A percentile compares a stretch with the other conserved stretches of the same genome.
Evolutionary conservation across 2,113 vertebrate species (phyloP).

Genomic region (Spheniscus mendiculus): DNA sequence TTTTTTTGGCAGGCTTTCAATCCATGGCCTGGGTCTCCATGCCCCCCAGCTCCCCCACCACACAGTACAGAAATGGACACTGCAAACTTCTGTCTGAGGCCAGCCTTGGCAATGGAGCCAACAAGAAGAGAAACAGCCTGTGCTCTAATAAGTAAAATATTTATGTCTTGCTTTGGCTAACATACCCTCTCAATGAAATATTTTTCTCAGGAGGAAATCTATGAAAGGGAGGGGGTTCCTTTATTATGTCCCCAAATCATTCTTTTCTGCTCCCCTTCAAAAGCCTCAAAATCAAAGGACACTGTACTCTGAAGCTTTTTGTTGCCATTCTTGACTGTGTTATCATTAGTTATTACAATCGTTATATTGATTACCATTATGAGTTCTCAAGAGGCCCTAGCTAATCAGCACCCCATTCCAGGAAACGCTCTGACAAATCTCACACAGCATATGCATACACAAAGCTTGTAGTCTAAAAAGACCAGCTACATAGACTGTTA

Average conservation of each 20-base stretch:
- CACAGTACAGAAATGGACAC: conserved; percentile 17
- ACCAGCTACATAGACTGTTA: background rate
- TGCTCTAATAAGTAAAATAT: conserved; percentile 71
- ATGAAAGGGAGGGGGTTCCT: background rate
- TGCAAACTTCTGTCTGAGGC: conserved; percentile 28
- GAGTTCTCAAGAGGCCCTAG: background rate
- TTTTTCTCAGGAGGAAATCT: conserved; percentile 53
- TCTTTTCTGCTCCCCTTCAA: background rate
- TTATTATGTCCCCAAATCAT: conserved; percentile 23
- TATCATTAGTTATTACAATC: conserved; percentile 42
- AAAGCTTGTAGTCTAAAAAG: background rate
- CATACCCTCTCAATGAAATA: conserved; percentile 60
- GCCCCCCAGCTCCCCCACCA: background rate
- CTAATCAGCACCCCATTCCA: conserved; percentile 57
- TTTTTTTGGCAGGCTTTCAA: conserved; percentile 2
- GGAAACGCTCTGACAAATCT: conserved; percentile 26
- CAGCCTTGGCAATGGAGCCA: conserved; percentile 26
- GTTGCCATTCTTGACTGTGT: conserved; percentile 6
- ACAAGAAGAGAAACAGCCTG: conserved; percentile 48
- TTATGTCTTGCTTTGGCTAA: conserved; percentile 61
- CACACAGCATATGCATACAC: conserved; percentile 12
- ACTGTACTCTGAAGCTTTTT: background rate
- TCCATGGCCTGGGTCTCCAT: background rate
- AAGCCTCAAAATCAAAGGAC: conserved; percentile 13
- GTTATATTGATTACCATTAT: conserved; percentile 34